phyloP scores from a whole-genome alignment of 2,113 vertebrate genomes.

The Heterotilapia buettikoferi region DNA sequence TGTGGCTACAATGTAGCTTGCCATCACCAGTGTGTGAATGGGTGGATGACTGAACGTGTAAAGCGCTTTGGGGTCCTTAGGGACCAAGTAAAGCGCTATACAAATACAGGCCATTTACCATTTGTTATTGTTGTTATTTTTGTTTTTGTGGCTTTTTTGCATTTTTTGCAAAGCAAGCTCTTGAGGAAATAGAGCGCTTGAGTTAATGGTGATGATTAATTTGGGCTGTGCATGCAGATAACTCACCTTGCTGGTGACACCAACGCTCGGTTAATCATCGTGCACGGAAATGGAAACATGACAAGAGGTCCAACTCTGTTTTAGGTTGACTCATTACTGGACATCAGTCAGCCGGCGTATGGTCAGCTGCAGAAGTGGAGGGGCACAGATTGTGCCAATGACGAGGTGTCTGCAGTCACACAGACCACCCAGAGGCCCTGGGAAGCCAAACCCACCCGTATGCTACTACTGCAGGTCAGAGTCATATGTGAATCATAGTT shows the following conservation, averaged over 20 bases:
- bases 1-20: too few species aligned
- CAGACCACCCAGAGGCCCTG: conserved; percentile 80
- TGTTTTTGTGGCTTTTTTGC: background rate
- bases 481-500: background rate
- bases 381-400: conserved; percentile 82
- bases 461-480: conserved; percentile 88
- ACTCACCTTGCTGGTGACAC: background rate
- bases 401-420: conserved; percentile 81
- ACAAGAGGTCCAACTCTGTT: background rate
- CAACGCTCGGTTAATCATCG: background rate
- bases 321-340: conserved; percentile 83
- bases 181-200: background rate
- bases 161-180: background rate
- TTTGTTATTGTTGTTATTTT: background rate
- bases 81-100: too few species aligned
- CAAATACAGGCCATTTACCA: too few species aligned
- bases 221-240: background rate
- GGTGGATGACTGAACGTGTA: too few species aligned
- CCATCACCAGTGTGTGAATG: too few species aligned
- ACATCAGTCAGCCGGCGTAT: conserved; percentile 90
- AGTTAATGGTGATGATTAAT: background rate
- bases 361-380: conserved; percentile 83
- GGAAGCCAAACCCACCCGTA: conserved; percentile 84
- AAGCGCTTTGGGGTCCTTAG: too few species aligned
- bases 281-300: background rate